Base-by-base conservation (phyloP, 1,140 invertebrate species). In the Diorhabda elongata region DNA sequence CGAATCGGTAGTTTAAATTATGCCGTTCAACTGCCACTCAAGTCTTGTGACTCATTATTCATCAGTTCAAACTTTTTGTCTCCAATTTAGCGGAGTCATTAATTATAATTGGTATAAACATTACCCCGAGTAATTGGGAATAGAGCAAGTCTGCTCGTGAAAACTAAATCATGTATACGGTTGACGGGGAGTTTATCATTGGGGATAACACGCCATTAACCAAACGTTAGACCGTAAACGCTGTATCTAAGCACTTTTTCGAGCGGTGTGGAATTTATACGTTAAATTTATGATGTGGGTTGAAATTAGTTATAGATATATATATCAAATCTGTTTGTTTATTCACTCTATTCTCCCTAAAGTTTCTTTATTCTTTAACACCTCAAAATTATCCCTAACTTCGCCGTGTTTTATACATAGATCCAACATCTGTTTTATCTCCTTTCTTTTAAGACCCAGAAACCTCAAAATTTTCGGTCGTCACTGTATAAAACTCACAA, bases 191-290 rank as follows among this genome's bases (percentile, higher is more conserved):
- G 71, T 61, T 73, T 73, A 61, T 64, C 8, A 67, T 69, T 66
- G 69, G 67, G 69, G 72, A 73, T 73, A 73, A 73, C 72, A 71
- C 67, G 69, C 61, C 69, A 64, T 70, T 69, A 69, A 64, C 72
- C 72, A 73, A 71, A 71, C 72, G 72, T 73, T 71, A 69, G 65
- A 61, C 64, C 66, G 43, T 45, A 59, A 58, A 61, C 61, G 72
- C 59, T 66, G 63, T 71, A 71, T 71, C 69, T 59, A 57, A 64
- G 52, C 71, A 70, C 61, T 73, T 73, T 73, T 73, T 73, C 68
- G 62, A 58, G 65, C 65, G 60, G 47, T 67, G 61, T 58, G 62
- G 59, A 61, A 73, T 73, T 73, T 70, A 64, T 68, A 67, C 65
- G 68, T 72, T 65, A 69, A 71, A 71, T 62, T 26, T 26, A 26